Percentiles rank a stretch among this genome's conserved stretches.
These are phyloP conservation scores for Cataglyphis altisquamis DNA, from an alignment of 2,888 invertebrate genomes.

Conservation along the genomic window DNA sequence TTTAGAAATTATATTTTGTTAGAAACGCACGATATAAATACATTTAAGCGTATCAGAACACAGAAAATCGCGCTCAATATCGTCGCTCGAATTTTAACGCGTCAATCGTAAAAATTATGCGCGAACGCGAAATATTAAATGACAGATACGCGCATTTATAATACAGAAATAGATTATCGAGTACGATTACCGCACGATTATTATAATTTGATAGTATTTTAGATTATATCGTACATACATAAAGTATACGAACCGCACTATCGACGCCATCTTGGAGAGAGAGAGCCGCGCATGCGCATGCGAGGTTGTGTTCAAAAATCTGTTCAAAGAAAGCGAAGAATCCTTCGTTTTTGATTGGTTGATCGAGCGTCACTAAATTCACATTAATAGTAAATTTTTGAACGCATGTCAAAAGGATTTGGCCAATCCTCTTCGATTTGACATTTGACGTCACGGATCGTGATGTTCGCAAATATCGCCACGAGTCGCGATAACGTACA, in stretches of 20 bases:
- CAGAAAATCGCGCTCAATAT: neutral
- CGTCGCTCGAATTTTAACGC: neutral
- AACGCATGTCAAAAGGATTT: neutral
- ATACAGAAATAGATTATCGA: neutral
- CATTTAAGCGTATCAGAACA: neutral
- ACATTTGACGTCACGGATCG: neutral
- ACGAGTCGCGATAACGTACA: neutral
- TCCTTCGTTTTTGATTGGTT: neutral
- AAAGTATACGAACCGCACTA: neutral
- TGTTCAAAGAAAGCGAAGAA: neutral
- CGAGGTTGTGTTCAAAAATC: neutral
- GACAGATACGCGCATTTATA: neutral
- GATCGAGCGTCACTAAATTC: neutral
- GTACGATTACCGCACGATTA: neutral
- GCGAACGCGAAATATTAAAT: neutral
- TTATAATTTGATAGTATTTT: neutral
- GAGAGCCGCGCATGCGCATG: neutral
- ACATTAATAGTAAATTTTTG: neutral
- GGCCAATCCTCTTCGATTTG: neutral
- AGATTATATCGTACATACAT: neutral
- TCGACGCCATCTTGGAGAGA: neutral
- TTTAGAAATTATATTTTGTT: neutral
- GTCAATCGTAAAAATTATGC: neutral
- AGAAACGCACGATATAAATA: neutral
- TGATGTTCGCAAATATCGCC: neutral